These are phyloP conservation scores for Ephydatia muelleri DNA, from an alignment of 37 sponge, comb jelly and placozoan species.

Conservation along the genomic window DNA sequence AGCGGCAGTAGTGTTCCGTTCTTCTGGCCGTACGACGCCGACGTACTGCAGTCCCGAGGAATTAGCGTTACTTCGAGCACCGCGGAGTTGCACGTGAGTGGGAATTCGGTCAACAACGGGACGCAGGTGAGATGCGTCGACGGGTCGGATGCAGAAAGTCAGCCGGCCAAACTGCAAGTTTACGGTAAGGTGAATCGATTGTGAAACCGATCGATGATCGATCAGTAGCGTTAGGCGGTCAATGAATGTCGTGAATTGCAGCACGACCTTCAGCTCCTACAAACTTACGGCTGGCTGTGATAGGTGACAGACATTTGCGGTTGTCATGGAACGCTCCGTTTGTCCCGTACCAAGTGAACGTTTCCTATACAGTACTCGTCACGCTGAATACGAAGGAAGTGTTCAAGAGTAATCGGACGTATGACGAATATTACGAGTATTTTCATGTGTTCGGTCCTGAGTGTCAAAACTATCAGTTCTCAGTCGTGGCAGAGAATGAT, in stretches of 20 bases:
- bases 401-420: not conserved
- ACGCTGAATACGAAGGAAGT: not conserved
- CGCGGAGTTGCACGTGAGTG: not conserved
- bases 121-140: not conserved
- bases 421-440: not conserved
- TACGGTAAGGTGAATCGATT: too few relatives aligned
- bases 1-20: not conserved
- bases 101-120: not conserved
- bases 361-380: not conserved
- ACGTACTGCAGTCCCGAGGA: not conserved
- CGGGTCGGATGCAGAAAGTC: not conserved
- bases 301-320: not conserved
- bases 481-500: not conserved
- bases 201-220: too few relatives aligned
- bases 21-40: not conserved
- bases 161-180: not conserved
- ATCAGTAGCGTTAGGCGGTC: too few relatives aligned
- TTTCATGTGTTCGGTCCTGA: not conserved
- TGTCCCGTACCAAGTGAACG: not conserved
- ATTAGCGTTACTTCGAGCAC: not conserved
- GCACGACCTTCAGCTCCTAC: not conserved
- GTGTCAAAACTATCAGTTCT: not conserved
- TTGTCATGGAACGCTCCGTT: not conserved
- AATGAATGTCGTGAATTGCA: too few relatives aligned
- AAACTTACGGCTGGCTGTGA: not conserved